phyloP scores from a whole-genome alignment of 2,888 invertebrate genomes.

The Nephrotoma flavescens region DNA sequence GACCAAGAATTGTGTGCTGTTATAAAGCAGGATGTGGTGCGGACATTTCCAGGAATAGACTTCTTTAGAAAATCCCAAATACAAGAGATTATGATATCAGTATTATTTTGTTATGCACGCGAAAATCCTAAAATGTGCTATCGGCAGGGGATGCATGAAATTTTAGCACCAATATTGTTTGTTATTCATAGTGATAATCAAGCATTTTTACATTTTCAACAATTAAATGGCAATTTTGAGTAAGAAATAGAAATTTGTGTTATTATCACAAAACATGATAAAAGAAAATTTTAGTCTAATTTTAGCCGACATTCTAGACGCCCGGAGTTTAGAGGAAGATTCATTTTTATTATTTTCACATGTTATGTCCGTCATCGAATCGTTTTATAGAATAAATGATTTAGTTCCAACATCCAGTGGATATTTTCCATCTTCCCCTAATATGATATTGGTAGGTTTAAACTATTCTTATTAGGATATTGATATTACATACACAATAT shows the following conservation, averaged over 20 bases:
- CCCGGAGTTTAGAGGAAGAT: slow-evolving; percentile 59
- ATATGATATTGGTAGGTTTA: slow-evolving; percentile 23
- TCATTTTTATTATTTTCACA: slow-evolving; percentile 54
- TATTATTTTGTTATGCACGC: slow-evolving; percentile 46
- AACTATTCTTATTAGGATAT: neutral
- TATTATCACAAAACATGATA: neutral
- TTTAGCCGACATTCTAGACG: slow-evolving; percentile 48
- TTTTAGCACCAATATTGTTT: slow-evolving; percentile 64
- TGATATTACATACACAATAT: neutral
- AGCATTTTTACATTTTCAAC: slow-evolving; percentile 44
- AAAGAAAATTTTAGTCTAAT: slow-evolving; percentile 38
- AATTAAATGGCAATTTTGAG: slow-evolving; percentile 31
- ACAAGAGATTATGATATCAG: slow-evolving; percentile 53
- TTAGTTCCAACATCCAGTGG: slow-evolving; percentile 36
- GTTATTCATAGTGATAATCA: slow-evolving; percentile 63
- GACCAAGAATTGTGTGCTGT: slow-evolving; percentile 60
- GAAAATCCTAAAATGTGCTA: slow-evolving; percentile 56
- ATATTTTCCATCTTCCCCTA: slow-evolving; percentile 31
- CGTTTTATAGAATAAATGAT: slow-evolving; percentile 46
- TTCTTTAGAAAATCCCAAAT: slow-evolving; percentile 58
- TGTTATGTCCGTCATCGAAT: slow-evolving; percentile 47
- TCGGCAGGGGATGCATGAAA: slow-evolving; percentile 79
- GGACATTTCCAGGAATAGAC: slow-evolving; percentile 69
- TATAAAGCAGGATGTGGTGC: slow-evolving; percentile 65
- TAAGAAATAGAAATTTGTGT: slow-evolving; percentile 13